Percentiles rank a stretch among this genome's conserved stretches.
phyloP scores from a whole-genome alignment of 2,888 invertebrate species.

The Drosophila cognata region DNA sequence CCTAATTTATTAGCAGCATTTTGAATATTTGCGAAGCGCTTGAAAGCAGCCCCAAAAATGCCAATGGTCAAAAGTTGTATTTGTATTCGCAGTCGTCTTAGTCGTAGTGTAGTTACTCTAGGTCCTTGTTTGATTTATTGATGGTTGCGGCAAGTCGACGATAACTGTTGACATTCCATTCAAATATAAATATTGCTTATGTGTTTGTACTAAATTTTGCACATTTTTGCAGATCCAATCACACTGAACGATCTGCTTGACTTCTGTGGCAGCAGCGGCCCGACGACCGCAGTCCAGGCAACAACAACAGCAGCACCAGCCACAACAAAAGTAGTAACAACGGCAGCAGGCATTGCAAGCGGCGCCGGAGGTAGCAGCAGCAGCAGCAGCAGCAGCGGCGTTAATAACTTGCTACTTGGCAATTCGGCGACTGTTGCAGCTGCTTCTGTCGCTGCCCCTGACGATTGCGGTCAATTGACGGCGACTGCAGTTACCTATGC shows the following conservation, averaged over 20 bases:
- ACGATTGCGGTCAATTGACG: conserved; percentile 57
- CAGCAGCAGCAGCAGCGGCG: conserved; percentile 59
- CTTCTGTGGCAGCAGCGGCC: conserved; percentile 70
- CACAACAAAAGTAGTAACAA: conserved; percentile 41
- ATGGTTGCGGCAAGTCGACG: conserved; percentile 60
- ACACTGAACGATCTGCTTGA: conserved; percentile 83
- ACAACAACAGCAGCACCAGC: conserved; percentile 40
- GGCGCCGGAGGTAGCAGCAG: conserved; percentile 65
- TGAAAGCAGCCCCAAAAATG: conserved; percentile 52
- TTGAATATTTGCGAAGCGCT: conserved; percentile 80
- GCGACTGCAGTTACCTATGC: conserved; percentile 71
- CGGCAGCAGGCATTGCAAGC: conserved; percentile 42
- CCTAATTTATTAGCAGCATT: conserved; percentile 79
- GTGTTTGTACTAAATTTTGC: conserved; percentile 5
- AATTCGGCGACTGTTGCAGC: conserved; percentile 65
- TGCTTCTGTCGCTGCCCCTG: conserved; percentile 64
- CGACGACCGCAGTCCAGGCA: conserved; percentile 53
- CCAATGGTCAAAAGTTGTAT: conserved; percentile 19
- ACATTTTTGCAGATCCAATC: conserved; percentile 76
- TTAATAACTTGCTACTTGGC: conserved; percentile 67
- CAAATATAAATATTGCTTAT: conserved; percentile 17
- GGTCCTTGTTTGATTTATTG: conserved; percentile 74
- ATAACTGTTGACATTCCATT: conserved; percentile 62
- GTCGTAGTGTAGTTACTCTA: conserved; percentile 13
- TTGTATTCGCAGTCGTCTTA: conserved; percentile 58